A percentile compares a stretch with the other conserved stretches of the same genome.
Conservation (phyloP, 2,113 vertebrate genomes). For the Passer domesticus region DNA sequence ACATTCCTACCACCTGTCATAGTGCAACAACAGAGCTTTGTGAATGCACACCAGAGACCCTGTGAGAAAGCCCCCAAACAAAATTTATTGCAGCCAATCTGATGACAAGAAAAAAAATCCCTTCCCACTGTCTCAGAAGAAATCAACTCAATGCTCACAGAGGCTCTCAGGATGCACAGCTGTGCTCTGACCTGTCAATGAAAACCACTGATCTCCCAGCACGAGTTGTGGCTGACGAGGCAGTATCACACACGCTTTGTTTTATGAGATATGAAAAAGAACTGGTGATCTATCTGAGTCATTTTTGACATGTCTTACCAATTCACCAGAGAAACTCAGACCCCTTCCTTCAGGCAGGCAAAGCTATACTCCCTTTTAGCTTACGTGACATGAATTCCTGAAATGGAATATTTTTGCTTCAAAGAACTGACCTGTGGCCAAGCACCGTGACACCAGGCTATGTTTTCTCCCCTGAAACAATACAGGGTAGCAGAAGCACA, state of each 20-base stretch:
- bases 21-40: not conserved
- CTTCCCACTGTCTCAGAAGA: not conserved
- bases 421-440: not conserved
- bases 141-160: not conserved
- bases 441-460: not conserved
- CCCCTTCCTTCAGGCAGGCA: not conserved
- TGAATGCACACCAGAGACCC: fast-evolving
- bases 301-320: not conserved
- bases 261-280: not conserved
- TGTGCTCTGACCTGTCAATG: not conserved
- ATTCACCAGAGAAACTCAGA: not conserved
- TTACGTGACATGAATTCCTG: not conserved
- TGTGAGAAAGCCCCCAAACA: not conserved
- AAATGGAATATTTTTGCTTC: not conserved
- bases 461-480: not conserved
- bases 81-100: not conserved
- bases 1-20: not conserved
- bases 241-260: not conserved
- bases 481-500: not conserved
- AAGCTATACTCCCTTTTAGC: not conserved
- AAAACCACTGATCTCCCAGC: not conserved
- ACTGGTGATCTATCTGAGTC: not conserved
- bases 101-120: not conserved
- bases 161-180: fast-evolving
- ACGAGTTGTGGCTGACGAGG: not conserved